A percentile compares a stretch with the other conserved stretches of the same genome.
Evolutionary conservation across 2,888 invertebrate species (phyloP).

Genomic region (Thumatha senex): DNA sequence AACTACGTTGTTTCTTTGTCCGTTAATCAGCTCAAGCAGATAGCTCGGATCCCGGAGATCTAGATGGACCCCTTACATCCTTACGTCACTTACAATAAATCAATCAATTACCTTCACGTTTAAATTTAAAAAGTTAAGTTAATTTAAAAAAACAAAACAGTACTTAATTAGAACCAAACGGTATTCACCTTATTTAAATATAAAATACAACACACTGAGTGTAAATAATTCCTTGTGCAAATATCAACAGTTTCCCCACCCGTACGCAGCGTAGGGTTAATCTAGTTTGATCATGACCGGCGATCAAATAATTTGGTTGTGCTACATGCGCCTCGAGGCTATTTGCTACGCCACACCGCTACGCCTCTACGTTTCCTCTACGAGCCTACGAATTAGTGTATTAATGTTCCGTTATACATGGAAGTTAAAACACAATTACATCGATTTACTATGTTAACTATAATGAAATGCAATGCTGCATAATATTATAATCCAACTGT

Average conservation of each 20-base stretch:
- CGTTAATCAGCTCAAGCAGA: too few species aligned
- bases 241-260: constrained; percentile 12
- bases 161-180: too few species aligned
- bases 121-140: too few species aligned
- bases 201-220: too few species aligned
- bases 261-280: constrained; percentile 35
- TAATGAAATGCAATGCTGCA: constrained; percentile 18
- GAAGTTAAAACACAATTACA: constrained; percentile 20
- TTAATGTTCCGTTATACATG: constrained; percentile 22
- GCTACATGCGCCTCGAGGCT: constrained; percentile 26
- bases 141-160: too few species aligned
- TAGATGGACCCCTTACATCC: too few species aligned
- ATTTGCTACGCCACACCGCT: constrained; percentile 20
- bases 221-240: constrained; percentile 15
- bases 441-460: constrained; percentile 15
- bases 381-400: constrained; percentile 28
- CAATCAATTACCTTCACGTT: too few species aligned
- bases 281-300: constrained; percentile 35
- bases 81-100: too few species aligned
- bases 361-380: constrained; percentile 11
- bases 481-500: constrained; percentile 32
- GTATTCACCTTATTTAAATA: too few species aligned
- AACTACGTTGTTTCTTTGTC: too few species aligned
- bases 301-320: constrained; percentile 40
- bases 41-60: too few species aligned